Percentiles rank a stretch among this genome's conserved stretches.
Conservation (phyloP, 2,888 invertebrate genomes). For the Sturmia bella region DNA sequence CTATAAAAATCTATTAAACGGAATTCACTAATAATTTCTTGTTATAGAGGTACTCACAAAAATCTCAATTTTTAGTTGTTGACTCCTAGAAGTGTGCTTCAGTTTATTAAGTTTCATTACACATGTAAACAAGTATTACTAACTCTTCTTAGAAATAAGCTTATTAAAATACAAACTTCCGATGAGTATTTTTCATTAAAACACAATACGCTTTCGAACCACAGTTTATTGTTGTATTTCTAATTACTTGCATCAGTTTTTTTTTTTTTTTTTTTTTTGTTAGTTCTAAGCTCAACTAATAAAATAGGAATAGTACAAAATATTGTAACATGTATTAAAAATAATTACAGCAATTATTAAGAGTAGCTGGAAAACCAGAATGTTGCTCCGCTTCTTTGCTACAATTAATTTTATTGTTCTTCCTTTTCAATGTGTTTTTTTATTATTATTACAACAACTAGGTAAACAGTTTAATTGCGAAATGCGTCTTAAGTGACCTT, state of each 20-base stretch:
- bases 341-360: slow-evolving; percentile 56
- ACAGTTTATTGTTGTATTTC: too few relatives aligned
- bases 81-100: neutral
- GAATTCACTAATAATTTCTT: too few relatives aligned
- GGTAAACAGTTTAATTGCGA: too few relatives aligned
- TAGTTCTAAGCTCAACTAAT: slow-evolving; percentile 4
- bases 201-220: neutral
- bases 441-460: too few relatives aligned
- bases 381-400: slow-evolving; percentile 33
- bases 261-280: slow-evolving; percentile 7
- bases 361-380: slow-evolving; percentile 34
- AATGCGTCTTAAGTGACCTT: too few relatives aligned
- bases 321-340: slow-evolving; percentile 48
- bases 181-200: slow-evolving; percentile 45
- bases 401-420: slow-evolving; percentile 57
- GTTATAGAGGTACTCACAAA: too few relatives aligned
- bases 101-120: neutral
- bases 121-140: neutral
- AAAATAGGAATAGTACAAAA: slow-evolving; percentile 9
- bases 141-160: slow-evolving; percentile 13
- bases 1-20: too few relatives aligned
- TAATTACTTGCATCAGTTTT: neutral
- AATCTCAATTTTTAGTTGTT: too few relatives aligned
- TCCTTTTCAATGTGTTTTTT: too few relatives aligned
- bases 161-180: slow-evolving; percentile 34